A percentile compares a stretch with the other conserved stretches of the same genome.
phyloP scores from a whole-genome alignment of 2,797 vertebrate genomes.

The Lindbergichthys nudifrons region DNA sequence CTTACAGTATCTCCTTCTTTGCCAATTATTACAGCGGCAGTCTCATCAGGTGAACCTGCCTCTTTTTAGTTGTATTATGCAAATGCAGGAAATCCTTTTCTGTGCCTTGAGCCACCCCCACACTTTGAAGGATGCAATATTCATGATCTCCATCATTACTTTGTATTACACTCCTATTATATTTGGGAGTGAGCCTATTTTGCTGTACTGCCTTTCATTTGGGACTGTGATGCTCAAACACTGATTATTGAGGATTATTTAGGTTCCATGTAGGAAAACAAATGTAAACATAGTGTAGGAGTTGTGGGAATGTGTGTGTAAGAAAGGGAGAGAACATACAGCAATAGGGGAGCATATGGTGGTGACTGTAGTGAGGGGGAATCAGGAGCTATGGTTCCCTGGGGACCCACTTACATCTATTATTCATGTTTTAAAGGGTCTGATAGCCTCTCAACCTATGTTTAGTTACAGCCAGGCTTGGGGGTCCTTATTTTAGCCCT shows the following conservation, averaged over 20 bases:
- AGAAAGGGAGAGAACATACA: neutral
- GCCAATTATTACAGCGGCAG: slow-evolving; percentile 15
- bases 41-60: slow-evolving; percentile 61
- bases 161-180: slow-evolving; percentile 30
- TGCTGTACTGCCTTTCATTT: slow-evolving; percentile 8
- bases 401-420: slow-evolving; percentile 75
- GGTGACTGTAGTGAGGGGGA: slow-evolving; percentile 60
- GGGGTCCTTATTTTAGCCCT: slow-evolving; percentile 23
- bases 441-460: slow-evolving; percentile 60
- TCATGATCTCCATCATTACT: slow-evolving; percentile 67
- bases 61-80: slow-evolving; percentile 67
- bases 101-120: slow-evolving; percentile 38
- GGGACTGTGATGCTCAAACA: neutral
- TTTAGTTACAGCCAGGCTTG: slow-evolving; percentile 52
- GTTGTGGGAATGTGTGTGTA: slow-evolving; percentile 9
- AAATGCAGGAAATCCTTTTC: slow-evolving; percentile 61
- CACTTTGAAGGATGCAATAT: slow-evolving; percentile 70
- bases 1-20: slow-evolving; percentile 37
- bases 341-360: slow-evolving; percentile 73
- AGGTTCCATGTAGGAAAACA: neutral
- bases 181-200: slow-evolving; percentile 18
- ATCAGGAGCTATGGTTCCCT: slow-evolving; percentile 65
- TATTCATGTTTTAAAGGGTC: slow-evolving; percentile 72
- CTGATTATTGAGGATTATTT: slow-evolving; percentile 29
- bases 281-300: slow-evolving; percentile 13